Base-by-base conservation (phyloP, 2,797 vertebrate genomes). In the Pseudochromis fuscus region DNA sequence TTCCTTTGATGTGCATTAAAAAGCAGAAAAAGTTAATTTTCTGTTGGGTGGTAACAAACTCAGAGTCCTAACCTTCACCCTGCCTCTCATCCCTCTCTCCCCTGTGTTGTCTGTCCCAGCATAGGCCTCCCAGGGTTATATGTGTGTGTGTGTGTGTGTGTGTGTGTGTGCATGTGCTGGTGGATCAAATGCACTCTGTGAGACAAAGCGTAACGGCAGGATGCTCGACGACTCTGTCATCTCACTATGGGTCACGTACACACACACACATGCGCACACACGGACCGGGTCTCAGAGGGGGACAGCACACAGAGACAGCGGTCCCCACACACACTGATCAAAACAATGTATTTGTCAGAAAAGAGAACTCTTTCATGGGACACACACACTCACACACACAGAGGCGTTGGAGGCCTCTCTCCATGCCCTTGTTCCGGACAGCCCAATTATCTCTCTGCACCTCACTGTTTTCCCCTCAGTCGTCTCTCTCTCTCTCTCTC, bases 391-490 rank as follows among this genome's bases (percentile, higher is more conserved):
- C 69, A 67, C 55, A 74, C 70, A 77, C 77, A 68, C 79, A 75
- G 44, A 80, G 58, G 79, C 83, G 53, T 79, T 82, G 87, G 86
- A 90, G 91, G 89, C 88, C 89, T 89, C 89, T 89, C 91, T 90
- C 88, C 88, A 91, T 89, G 91, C 87, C 90, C 91, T 93, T 92
- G 91, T 88, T 90, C 88, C 72, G 89, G 91, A 93, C 90, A 91
- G 90, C 82, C 93, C 93, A 93, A 94, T 94, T 94, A 94, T 94
- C 90, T 90, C 88, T 83, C 84, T 90, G 88, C 90, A 90, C 89
- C 91, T 90, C 81, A 78, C 82, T 73, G 83, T 85, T 89, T 76
- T 82, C 75, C 79, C 82, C 83, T 86, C 71, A 70, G 31, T 77
- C 79, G 58, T 68, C 64, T 63, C 33, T 51, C 21, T 67, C 28